Evolutionary conservation across 2,113 vertebrate genomes (phyloP).

Genomic region (Fulmarus glacialis): DNA sequence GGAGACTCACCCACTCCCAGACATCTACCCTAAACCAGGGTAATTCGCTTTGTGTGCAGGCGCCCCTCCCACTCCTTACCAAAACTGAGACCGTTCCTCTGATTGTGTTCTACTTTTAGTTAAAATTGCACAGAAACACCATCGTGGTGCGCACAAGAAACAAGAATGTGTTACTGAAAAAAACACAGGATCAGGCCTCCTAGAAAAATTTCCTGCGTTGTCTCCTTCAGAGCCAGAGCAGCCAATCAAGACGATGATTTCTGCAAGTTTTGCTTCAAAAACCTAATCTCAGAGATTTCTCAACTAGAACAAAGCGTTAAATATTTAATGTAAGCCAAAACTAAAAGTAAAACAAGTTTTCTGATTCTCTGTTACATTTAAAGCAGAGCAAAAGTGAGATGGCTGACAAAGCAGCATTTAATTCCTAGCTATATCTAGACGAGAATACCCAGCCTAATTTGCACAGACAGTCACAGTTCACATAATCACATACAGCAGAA

Average conservation of each 20-base stretch:
- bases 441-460: constrained; percentile 59
- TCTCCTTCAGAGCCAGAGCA: not conserved
- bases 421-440: constrained; percentile 39
- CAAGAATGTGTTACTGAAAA: accelerated
- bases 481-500: constrained; percentile 63
- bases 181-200: not conserved
- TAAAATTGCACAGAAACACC: not conserved
- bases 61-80: not conserved
- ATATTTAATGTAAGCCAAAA: constrained; percentile 58
- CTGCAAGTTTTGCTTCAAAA: constrained; percentile 39
- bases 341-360: not conserved
- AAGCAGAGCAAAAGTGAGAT: constrained; percentile 31
- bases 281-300: constrained; percentile 21
- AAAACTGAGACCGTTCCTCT: not conserved
- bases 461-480: constrained; percentile 57
- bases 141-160: accelerated
- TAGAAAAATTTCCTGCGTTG: not conserved
- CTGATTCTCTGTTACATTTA: constrained; percentile 39
- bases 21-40: not conserved
- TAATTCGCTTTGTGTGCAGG: not conserved
- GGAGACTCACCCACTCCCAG: not conserved
- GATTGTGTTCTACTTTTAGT: accelerated
- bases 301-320: constrained; percentile 51
- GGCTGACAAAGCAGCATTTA: constrained; percentile 62
- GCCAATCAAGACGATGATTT: not conserved